Percentiles rank a stretch among this genome's conserved stretches.
Evolutionary conservation across 2,888 invertebrate species (phyloP).

Genomic region (Hemaris fuciformis): DNA sequence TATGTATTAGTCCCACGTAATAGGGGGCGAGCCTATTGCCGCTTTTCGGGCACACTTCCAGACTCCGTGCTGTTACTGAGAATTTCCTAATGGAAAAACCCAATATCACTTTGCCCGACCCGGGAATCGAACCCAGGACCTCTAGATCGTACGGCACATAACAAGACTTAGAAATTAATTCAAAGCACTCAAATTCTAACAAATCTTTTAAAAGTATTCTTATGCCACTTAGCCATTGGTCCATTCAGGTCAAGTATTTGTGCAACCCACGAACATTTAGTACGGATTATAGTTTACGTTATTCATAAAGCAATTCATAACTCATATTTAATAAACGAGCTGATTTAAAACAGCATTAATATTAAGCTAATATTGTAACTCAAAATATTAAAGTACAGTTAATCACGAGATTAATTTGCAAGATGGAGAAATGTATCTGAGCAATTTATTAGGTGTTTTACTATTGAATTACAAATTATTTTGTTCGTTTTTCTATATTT

Average conservation of each 20-base stretch:
- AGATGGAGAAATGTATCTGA: not conserved
- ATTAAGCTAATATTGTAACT: not conserved
- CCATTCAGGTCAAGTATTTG: not conserved
- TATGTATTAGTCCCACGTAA: no score
- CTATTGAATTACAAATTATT: not conserved
- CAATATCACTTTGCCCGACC: no score
- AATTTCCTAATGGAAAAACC: no score
- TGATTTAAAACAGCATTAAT: not conserved
- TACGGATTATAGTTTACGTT: not conserved
- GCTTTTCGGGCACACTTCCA: no score
- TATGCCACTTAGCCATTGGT: not conserved
- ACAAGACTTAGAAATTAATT: no score
- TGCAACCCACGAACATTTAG: not conserved
- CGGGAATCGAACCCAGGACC: no score
- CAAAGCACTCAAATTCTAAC: no score
- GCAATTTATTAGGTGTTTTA: not conserved
- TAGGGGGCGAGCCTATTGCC: no score
- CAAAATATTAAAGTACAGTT: not conserved
- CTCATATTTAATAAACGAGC: not conserved
- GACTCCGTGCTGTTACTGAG: no score
- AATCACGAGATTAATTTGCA: not conserved
- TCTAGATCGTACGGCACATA: no score
- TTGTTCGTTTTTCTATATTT: not conserved
- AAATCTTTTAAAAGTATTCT: not conserved
- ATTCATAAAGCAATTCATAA: constrained; percentile 4